Evolutionary conservation across 2,113 vertebrate species (phyloP).

Genomic region (Sceloporus tristichus): DNA sequence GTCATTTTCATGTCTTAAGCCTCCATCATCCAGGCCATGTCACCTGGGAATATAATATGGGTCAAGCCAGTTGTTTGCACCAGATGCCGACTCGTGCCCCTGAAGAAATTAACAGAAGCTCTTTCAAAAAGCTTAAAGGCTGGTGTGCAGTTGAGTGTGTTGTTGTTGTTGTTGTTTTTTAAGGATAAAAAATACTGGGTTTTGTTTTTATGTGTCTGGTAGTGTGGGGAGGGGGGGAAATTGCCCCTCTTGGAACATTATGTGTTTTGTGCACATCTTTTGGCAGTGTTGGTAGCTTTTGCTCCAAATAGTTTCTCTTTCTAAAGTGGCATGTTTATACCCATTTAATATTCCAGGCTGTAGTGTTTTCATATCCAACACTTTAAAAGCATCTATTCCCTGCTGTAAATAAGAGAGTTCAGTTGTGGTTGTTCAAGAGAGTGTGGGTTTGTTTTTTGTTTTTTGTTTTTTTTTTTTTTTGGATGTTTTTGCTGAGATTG

Average conservation of each 20-base stretch:
- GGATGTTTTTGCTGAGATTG: fast-evolving
- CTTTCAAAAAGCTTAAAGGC: background rate
- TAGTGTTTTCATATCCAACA: fast-evolving
- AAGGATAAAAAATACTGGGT: background rate
- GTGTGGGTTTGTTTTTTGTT: background rate
- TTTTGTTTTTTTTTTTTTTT: background rate
- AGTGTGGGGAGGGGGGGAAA: too few species aligned
- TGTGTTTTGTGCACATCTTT: background rate
- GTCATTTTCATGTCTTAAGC: constrained; percentile 45
- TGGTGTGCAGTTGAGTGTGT: background rate
- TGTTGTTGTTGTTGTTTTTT: too few species aligned
- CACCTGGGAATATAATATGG: constrained; percentile 35
- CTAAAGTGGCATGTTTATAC: background rate
- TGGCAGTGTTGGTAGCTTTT: background rate
- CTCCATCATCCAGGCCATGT: background rate
- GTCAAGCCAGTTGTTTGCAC: background rate
- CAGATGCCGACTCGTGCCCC: background rate
- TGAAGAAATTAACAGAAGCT: background rate
- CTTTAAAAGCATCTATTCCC: background rate
- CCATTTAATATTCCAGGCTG: background rate
- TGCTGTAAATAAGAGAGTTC: background rate
- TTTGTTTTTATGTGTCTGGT: background rate
- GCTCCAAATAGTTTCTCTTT: background rate
- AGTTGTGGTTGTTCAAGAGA: background rate
- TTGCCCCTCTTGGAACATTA: background rate